Conservation (phyloP, 2,888 invertebrate species). For the Dioctria rufipes region DNA sequence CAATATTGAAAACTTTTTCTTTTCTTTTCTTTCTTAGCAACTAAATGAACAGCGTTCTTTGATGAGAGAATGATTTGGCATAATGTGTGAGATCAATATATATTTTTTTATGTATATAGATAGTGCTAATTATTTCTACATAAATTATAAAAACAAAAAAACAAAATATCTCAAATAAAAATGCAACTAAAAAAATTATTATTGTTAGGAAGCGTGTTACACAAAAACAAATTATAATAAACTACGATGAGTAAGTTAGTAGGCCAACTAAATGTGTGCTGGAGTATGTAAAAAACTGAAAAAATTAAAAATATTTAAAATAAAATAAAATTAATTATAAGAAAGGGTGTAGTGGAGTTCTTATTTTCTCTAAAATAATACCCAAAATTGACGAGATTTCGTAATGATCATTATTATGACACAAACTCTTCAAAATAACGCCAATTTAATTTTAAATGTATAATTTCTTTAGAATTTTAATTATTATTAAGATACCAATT, state of each 20-base stretch:
- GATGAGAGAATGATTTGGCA: background rate
- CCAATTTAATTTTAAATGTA: too few species aligned
- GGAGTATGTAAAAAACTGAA: conserved; percentile 61
- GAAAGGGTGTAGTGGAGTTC: too few species aligned
- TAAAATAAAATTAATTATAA: background rate
- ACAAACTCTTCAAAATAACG: too few species aligned
- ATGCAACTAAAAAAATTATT: background rate
- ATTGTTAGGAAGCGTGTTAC: conserved; percentile 4
- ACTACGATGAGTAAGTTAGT: background rate
- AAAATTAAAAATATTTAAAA: conserved; percentile 51
- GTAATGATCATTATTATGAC: too few species aligned
- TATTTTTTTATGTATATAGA: background rate
- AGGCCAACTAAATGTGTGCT: conserved; percentile 43
- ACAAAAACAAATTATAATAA: background rate
- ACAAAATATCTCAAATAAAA: background rate
- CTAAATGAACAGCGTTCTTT: background rate
- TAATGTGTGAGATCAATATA: conserved; percentile 22
- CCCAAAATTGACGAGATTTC: too few species aligned
- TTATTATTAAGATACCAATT: too few species aligned
- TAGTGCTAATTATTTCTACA: background rate
- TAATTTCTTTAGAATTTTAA: too few species aligned
- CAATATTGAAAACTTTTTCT: background rate
- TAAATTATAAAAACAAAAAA: background rate
- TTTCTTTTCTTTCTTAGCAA: conserved; percentile 4
- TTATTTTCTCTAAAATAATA: too few species aligned